Percentiles rank a stretch among this genome's conserved stretches.
phyloP scores from a whole-genome alignment of 2,113 vertebrate species.

The Archilochus colubris region DNA sequence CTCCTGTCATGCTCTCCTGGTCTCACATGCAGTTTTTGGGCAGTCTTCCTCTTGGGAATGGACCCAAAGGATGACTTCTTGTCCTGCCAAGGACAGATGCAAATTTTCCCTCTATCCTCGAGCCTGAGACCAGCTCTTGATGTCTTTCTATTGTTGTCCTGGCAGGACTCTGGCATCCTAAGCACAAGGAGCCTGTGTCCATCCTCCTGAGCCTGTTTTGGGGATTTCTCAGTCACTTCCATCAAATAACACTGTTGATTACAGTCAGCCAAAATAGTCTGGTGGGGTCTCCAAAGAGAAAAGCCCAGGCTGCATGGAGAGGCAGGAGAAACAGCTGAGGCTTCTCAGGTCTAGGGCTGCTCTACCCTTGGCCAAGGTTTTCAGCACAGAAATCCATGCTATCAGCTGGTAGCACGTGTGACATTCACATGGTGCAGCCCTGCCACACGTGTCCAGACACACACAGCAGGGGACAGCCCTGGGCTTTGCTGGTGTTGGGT shows the following conservation, averaged over 20 bases:
- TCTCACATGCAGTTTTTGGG: neutral
- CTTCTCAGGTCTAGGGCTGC: neutral
- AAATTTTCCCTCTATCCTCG: neutral
- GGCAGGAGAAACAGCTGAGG: neutral
- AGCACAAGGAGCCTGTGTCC: neutral
- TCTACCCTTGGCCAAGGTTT: neutral
- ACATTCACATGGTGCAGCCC: too few relatives aligned
- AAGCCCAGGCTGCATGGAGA: neutral
- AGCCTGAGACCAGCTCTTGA: neutral
- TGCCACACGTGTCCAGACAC: neutral
- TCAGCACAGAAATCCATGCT: neutral
- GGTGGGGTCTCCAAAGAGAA: accelerated
- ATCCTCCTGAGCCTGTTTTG: neutral
- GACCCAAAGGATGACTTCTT: neutral
- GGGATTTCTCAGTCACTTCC: neutral
- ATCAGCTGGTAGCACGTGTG: neutral
- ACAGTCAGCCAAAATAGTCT: neutral
- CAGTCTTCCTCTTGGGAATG: neutral
- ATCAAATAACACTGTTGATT: neutral
- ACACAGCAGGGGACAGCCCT: neutral
- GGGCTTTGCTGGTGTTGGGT: neutral
- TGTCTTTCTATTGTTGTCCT: neutral
- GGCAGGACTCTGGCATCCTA: neutral
- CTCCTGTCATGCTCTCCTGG: neutral
- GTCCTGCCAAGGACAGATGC: neutral